Evolutionary conservation across 2,888 invertebrate species (phyloP).

Genomic region (Drosophila merina): DNA sequence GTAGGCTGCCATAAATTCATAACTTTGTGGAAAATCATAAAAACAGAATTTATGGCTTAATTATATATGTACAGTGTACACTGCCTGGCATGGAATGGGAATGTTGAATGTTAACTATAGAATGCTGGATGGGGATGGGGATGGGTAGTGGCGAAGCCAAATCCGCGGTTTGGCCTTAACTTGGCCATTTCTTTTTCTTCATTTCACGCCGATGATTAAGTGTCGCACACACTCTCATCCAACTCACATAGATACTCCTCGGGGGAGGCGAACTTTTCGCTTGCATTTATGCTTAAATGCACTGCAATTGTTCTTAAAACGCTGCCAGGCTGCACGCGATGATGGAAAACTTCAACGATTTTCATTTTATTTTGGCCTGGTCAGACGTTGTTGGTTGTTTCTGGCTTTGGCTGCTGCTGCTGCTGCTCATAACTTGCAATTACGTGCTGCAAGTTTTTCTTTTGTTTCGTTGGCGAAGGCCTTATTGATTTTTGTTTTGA

Average conservation of each 20-base stretch:
- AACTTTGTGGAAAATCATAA: slow-evolving; percentile 81
- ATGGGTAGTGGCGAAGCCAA: slow-evolving; percentile 8
- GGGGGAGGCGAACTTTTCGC: slow-evolving; percentile 62
- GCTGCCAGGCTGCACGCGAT: slow-evolving; percentile 72
- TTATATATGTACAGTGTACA: slow-evolving; percentile 64
- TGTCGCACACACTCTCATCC: slow-evolving; percentile 35
- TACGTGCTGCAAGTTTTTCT: slow-evolving; percentile 36
- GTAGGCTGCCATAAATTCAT: slow-evolving; percentile 73
- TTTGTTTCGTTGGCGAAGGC: slow-evolving; percentile 19
- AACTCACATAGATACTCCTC: too few relatives aligned
- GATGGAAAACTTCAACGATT: slow-evolving; percentile 68
- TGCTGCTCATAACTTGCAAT: slow-evolving; percentile 46
- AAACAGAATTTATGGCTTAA: slow-evolving; percentile 81
- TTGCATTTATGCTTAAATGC: slow-evolving; percentile 74
- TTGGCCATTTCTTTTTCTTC: slow-evolving; percentile 66
- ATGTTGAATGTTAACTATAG: neutral
- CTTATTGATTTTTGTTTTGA: slow-evolving; percentile 34
- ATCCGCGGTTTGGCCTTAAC: slow-evolving; percentile 32
- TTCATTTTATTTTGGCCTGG: slow-evolving; percentile 47
- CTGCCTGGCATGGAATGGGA: slow-evolving; percentile 2
- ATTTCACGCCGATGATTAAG: slow-evolving; percentile 78
- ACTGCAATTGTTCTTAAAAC: slow-evolving; percentile 74
- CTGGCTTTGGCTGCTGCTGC: slow-evolving; percentile 3
- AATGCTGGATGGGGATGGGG: neutral
- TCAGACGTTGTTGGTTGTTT: slow-evolving; percentile 22